Conservation (phyloP, 2,888 invertebrate species). For the Megamerina dolium region DNA sequence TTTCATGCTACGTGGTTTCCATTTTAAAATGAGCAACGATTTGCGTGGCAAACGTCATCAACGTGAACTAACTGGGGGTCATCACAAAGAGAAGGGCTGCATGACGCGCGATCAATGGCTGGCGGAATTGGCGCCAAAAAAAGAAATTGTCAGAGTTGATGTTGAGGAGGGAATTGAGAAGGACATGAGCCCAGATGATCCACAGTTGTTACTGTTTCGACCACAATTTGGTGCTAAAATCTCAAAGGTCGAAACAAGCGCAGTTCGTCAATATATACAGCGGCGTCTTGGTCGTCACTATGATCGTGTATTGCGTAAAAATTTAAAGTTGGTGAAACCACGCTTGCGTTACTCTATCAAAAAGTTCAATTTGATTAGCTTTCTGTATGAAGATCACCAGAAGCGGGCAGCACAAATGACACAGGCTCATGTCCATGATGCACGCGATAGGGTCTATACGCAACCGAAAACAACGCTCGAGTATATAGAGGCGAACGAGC, state of each 20-base stretch:
- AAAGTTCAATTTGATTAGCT: conserved; percentile 46
- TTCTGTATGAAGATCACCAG: conserved; percentile 25
- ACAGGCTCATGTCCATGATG: conserved; percentile 5
- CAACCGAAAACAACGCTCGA: not conserved
- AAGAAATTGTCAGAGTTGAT: conserved; percentile 32
- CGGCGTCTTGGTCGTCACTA: conserved; percentile 41
- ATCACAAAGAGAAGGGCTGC: conserved; percentile 35
- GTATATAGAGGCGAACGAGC: too few relatives aligned
- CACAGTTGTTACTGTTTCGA: conserved; percentile 35
- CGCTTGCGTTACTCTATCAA: conserved; percentile 33
- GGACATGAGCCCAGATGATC: conserved; percentile 33
- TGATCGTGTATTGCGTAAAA: conserved; percentile 33
- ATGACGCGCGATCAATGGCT: conserved; percentile 44
- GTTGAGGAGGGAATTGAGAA: conserved; percentile 34
- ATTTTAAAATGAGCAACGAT: conserved; percentile 37
- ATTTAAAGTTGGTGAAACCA: conserved; percentile 37
- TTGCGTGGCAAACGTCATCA: conserved; percentile 39
- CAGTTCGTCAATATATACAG: conserved; percentile 29
- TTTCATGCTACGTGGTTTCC: conserved; percentile 43
- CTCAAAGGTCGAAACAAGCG: conserved; percentile 15
- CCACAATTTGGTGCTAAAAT: conserved; percentile 23
- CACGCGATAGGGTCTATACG: not conserved
- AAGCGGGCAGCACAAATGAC: too few relatives aligned
- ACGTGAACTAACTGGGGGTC: conserved; percentile 27
- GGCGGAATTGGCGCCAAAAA: conserved; percentile 35